These are phyloP conservation scores for Scolopax mira DNA, from an alignment of 2,113 vertebrate species.

Conservation along the genomic window DNA sequence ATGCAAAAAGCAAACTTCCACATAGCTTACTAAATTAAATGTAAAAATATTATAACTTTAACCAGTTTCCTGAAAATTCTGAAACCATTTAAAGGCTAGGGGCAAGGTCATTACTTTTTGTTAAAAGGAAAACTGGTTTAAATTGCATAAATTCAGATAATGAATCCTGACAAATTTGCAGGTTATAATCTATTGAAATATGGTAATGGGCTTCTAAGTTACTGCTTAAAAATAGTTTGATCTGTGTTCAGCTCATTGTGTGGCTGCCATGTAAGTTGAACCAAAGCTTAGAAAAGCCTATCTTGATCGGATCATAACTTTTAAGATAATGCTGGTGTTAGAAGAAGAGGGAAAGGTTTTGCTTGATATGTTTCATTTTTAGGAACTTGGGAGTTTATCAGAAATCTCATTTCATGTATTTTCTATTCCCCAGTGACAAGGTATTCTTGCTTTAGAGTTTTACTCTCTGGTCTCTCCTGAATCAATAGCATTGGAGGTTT, in stretches of 20 bases:
- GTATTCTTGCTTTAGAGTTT: background rate
- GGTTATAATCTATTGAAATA: background rate
- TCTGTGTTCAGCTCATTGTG: rapidly evolving
- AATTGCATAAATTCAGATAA: background rate
- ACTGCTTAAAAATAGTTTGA: background rate
- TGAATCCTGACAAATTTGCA: background rate
- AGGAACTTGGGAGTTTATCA: background rate
- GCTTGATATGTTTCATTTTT: background rate
- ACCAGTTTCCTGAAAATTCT: background rate
- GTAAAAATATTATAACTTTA: background rate
- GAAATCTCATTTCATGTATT: background rate
- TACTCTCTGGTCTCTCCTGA: background rate
- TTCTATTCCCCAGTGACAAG: background rate
- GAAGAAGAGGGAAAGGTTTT: background rate
- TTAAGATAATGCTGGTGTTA: background rate
- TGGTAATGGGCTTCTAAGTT: background rate
- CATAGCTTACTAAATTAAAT: background rate
- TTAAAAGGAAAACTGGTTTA: background rate
- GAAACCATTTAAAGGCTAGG: background rate
- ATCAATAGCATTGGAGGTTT: background rate
- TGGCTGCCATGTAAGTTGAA: background rate
- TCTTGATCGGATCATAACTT: background rate
- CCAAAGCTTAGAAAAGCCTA: background rate
- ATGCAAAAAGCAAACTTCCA: background rate
- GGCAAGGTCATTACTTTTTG: background rate